Evolutionary conservation across 2,888 invertebrate species (phyloP), one percentile per base, ranked within the genome.

Genomic region (Caenorhabditis japonica): DNA sequence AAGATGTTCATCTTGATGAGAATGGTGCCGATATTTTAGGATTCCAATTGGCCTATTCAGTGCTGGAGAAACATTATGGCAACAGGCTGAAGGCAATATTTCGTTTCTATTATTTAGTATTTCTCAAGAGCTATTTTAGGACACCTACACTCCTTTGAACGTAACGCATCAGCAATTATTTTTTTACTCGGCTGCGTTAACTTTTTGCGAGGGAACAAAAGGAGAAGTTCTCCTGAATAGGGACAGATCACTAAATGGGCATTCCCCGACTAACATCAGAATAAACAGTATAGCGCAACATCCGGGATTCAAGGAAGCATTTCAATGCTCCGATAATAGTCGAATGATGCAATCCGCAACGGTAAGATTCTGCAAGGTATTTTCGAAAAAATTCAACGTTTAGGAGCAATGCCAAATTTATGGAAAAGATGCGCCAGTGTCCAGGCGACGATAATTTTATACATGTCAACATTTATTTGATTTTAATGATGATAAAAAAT

Each of bases 331-430:
- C 3, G 43, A 23, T 23, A 27, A 61, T 23, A 44, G 44, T 21
- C 30, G 61, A 52, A 61, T 61, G 61, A 61, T 61, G 52, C n/a
- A 19, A 25, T 44, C 52, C 0, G 36, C 25, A 12, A 52, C 52
- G 17, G 51, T 61, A 13, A 2, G 30, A n/a, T 10, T 21, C 12
- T 17, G 39, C 1, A 7, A 7, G 30, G 10, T 30, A 4, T 15
- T n/a, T 15, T 12, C 8, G 7, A 5, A 33, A 10, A 13, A 23
- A 33, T 19, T 5, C 1, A 15, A 0, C 34, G 39, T 61, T 36
- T 23, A 61, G 61, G 36, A 61, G 36, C 44, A 61, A 19, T 61
- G 61, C 13, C 12, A n/a, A 3, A 36, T 52, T 0, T 61, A 61
- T 8, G 61, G 61, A 17, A 1, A 34, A 44, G 27, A 27, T 12